phyloP scores from a whole-genome alignment of 2,888 invertebrate genomes.

The Callimorpha dominula region DNA sequence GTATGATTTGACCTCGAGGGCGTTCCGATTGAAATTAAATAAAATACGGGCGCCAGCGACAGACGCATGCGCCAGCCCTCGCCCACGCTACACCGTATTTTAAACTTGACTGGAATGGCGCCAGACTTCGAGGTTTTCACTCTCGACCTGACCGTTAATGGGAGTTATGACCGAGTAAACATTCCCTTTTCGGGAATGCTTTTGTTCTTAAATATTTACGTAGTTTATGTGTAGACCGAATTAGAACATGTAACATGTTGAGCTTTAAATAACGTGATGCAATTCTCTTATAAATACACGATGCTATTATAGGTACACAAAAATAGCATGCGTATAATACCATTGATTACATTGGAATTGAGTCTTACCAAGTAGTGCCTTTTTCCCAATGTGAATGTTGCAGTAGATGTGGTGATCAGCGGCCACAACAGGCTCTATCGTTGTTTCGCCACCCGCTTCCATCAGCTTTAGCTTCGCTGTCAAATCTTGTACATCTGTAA shows the following conservation, averaged over 20 bases:
- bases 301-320: background rate
- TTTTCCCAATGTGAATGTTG: slow-evolving; percentile 80
- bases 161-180: slow-evolving; percentile 71
- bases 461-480: slow-evolving; percentile 90
- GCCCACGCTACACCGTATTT: slow-evolving; percentile 71
- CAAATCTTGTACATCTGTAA: slow-evolving; percentile 90
- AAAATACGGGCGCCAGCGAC: slow-evolving; percentile 53
- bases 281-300: background rate
- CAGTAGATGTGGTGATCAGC: slow-evolving; percentile 82
- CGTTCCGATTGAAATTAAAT: slow-evolving; percentile 61
- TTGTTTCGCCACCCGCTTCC: slow-evolving; percentile 80
- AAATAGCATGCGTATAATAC: background rate
- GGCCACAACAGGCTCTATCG: slow-evolving; percentile 71
- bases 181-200: slow-evolving; percentile 69
- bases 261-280: slow-evolving; percentile 24
- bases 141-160: slow-evolving; percentile 57
- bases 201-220: slow-evolving; percentile 52
- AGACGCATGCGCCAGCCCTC: slow-evolving; percentile 51
- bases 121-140: slow-evolving; percentile 61
- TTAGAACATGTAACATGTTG: slow-evolving; percentile 34
- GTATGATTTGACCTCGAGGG: slow-evolving; percentile 58
- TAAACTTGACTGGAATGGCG: slow-evolving; percentile 71
- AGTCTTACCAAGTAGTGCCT: slow-evolving; percentile 74
- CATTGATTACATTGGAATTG: background rate
- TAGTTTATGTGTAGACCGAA: slow-evolving; percentile 39